Evolutionary conservation across 2,113 vertebrate species (phyloP).

Genomic region (Oryctolagus cuniculus): mOryCun1.1 NC_091453.1:61875501-61876000

Average conservation of each 20-base stretch:
- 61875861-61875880: too few species aligned
- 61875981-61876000: too few species aligned
- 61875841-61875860: neutral
- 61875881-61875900: neutral
- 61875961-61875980: too few species aligned
- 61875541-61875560: neutral
- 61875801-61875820: neutral
- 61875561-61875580: neutral
- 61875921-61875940: too few species aligned
- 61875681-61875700: neutral
- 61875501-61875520: neutral
- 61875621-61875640: neutral
- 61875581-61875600: neutral
- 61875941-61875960: too few species aligned
- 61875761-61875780: neutral
- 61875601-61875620: neutral
- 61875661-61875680: neutral
- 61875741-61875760: neutral
- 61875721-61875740: neutral
- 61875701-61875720: neutral
- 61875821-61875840: neutral
- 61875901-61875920: neutral
- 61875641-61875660: neutral
- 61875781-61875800: neutral
- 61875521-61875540: neutral